Evolutionary conservation across 2,113 vertebrate species (phyloP).

Genomic region (Carollia perspicillata): DNA sequence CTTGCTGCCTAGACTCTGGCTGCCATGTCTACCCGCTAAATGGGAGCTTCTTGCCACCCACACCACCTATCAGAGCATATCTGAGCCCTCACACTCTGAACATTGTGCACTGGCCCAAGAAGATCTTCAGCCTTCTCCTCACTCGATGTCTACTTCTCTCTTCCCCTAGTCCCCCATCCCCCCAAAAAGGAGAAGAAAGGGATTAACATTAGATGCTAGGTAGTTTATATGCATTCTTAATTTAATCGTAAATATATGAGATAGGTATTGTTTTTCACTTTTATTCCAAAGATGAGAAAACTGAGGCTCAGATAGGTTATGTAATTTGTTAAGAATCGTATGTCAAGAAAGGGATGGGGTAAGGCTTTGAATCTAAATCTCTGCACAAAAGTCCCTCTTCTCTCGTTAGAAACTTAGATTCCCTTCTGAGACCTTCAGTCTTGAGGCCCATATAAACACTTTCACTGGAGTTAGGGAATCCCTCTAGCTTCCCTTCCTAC

Average conservation of each 20-base stretch:
- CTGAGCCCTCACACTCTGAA: neutral
- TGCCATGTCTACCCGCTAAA: neutral
- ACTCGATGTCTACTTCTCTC: neutral
- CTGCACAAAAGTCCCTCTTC: neutral
- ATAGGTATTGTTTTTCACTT: neutral
- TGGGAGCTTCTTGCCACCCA: neutral
- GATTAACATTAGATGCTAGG: neutral
- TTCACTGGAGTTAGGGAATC: neutral
- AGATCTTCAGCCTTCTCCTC: neutral
- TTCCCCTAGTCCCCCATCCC: neutral
- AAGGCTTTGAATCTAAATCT: constrained; percentile 4
- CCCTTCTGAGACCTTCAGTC: neutral
- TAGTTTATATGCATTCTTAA: neutral
- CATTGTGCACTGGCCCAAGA: neutral
- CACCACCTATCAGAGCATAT: neutral
- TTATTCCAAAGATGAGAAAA: neutral
- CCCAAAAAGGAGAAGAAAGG: neutral
- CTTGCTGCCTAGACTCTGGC: neutral
- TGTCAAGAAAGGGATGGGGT: neutral
- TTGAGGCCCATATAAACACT: neutral
- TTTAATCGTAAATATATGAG: constrained; percentile 10
- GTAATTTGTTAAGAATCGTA: neutral
- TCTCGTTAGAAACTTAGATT: neutral
- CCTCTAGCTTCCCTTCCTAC: neutral
- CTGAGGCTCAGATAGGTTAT: neutral